phyloP scores from a whole-genome alignment of 2,113 vertebrate species.

The Petromus typicus region DNA sequence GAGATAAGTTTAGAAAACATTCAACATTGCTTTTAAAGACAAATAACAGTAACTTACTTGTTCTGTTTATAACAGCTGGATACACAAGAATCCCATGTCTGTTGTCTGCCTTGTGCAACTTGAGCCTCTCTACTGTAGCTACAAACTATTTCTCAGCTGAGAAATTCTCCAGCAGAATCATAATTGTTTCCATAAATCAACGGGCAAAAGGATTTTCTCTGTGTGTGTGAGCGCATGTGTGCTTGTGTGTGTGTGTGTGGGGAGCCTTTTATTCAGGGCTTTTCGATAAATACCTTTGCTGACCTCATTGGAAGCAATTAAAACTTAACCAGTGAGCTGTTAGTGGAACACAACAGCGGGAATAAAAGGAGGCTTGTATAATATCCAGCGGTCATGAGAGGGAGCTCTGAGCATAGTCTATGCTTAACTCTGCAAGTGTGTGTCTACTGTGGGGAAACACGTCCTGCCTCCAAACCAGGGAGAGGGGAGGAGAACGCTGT shows the following conservation, averaged over 20 bases:
- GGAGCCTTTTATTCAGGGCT: slow-evolving; percentile 93
- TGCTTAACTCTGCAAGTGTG: slow-evolving; percentile 80
- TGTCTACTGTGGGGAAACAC: slow-evolving; percentile 80
- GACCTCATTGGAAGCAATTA: slow-evolving; percentile 99
- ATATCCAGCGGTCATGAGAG: slow-evolving; percentile 94
- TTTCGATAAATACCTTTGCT: slow-evolving; percentile 98
- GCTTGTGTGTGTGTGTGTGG: slow-evolving; percentile 86
- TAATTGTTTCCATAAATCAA: slow-evolving; percentile 95
- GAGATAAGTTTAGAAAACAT: slow-evolving; percentile 79
- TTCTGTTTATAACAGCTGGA: slow-evolving; percentile 90
- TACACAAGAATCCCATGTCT: slow-evolving; percentile 89
- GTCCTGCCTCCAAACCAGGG: slow-evolving; percentile 64
- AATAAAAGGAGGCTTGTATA: slow-evolving; percentile 91
- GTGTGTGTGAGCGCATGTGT: slow-evolving; percentile 80
- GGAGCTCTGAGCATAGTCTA: slow-evolving; percentile 93
- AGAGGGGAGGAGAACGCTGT: not conserved
- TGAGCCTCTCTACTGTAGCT: slow-evolving; percentile 89
- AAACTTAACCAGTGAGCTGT: slow-evolving; percentile 98
- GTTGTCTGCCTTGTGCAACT: slow-evolving; percentile 89
- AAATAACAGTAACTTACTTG: slow-evolving; percentile 94
- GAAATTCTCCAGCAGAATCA: slow-evolving; percentile 90
- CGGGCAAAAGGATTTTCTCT: slow-evolving; percentile 88
- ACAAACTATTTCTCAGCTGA: slow-evolving; percentile 90
- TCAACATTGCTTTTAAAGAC: slow-evolving; percentile 83
- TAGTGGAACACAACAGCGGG: slow-evolving; percentile 90